Percentiles rank a stretch among this genome's conserved stretches.
Conservation (phyloP, 2,797 vertebrate genomes). For the Chelon auratus region DNA sequence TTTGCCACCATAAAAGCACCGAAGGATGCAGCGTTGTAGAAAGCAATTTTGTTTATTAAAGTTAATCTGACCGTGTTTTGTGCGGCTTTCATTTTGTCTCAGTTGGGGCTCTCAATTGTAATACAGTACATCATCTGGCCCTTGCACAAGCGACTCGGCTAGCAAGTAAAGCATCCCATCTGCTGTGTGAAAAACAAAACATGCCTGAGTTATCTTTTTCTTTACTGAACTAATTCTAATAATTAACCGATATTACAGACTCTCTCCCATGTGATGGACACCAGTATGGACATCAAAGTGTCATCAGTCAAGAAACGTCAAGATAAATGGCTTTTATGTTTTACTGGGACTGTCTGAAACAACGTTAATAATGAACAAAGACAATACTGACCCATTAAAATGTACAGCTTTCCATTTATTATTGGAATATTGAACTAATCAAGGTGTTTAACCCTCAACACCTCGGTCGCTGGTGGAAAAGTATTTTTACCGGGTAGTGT, state of each 20-base stretch:
- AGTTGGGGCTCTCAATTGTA: neutral
- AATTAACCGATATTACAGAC: no score
- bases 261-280: neutral
- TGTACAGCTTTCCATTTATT: neutral
- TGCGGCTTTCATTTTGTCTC: conserved; percentile 25
- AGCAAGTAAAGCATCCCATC: neutral
- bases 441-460: conserved; percentile 13
- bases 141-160: neutral
- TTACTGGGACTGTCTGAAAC: neutral
- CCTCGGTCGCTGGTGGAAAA: neutral
- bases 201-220: no score
- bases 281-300: no score
- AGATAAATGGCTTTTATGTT: no score
- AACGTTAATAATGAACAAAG: neutral
- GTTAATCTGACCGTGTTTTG: conserved; percentile 40
- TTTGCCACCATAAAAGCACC: conserved; percentile 30
- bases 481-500: conserved; percentile 10
- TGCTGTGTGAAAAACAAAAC: neutral
- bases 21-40: conserved; percentile 18
- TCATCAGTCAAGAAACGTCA: neutral
- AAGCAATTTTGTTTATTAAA: conserved; percentile 32
- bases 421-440: neutral
- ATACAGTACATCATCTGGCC: conserved; percentile 20
- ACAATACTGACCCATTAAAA: neutral
- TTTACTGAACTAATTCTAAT: no score